Base-by-base conservation (phyloP, 2,888 invertebrate genomes). In the Xestia rhomboidea region DNA sequence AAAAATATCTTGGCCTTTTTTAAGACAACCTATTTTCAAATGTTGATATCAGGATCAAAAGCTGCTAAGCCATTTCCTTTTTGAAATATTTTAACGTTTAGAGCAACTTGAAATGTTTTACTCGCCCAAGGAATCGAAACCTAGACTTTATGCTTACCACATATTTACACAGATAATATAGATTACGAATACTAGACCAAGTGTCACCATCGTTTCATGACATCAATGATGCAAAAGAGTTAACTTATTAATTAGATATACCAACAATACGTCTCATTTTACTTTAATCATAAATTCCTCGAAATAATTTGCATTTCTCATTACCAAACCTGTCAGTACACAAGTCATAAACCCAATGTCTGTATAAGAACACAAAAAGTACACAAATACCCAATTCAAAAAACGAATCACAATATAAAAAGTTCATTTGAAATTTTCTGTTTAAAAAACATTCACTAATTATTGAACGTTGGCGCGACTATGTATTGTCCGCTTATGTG, bases 361-460 rank as follows among this genome's bases (percentile, higher is more conserved):
- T 15, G 18, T 18, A 49, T 21, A 44, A 60, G n/a, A 44, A 73
- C 41, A 60, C 54, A 79, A 8, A 34, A 54, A 64, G 64, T 77
- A 88, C 89, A 89, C 89, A 91, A 91, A 92, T 90, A 93, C 88
- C 90, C 91, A 93, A 93, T 94, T 93, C 92, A 92, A 93, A 93
- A 92, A 94, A 92, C 84, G 87, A 93, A 94, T 94, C 93, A 83
- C 90, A 86, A 92, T 94, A 93, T 94, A 95, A 95, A 62, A 95
- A 95, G 92, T 95, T 94, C 94, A 95, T 95, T 95, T 95, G 93
- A 96, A 96, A 95, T 93, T 95, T 94, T 94, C 94, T 93, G 93
- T 93, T 95, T 95, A 92, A 95, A 95, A 96, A 96, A 95, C 95
- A 94, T 93, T 93, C 94, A 92, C 95, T 96, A 96, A 96, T 96